A percentile compares a stretch with the other conserved stretches of the same genome.
Conservation (phyloP, 2,888 invertebrate species). For the Tachina lurida region DNA sequence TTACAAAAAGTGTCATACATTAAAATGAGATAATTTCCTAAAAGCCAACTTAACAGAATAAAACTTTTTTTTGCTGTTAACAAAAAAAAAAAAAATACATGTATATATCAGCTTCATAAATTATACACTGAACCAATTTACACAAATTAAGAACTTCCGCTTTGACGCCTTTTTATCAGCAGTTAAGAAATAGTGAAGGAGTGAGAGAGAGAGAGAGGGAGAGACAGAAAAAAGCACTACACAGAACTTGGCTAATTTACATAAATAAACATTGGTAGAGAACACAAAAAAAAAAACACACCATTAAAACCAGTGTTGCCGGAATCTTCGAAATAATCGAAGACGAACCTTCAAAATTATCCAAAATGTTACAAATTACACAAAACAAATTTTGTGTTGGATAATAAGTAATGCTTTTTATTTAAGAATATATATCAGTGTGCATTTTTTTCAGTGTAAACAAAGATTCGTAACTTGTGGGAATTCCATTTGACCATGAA, state of each 20-base stretch:
- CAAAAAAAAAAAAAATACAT: neutral
- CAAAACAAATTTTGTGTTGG: too few relatives aligned
- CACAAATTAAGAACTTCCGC: slow-evolving; percentile 72
- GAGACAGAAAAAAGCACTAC: neutral
- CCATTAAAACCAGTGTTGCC: slow-evolving; percentile 56
- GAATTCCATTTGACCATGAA: too few relatives aligned
- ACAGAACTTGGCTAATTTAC: slow-evolving; percentile 66
- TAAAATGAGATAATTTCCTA: slow-evolving; percentile 40
- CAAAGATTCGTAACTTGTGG: too few relatives aligned
- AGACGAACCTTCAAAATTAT: too few relatives aligned
- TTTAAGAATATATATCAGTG: too few relatives aligned
- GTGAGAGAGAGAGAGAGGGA: neutral
- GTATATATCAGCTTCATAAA: slow-evolving; percentile 63
- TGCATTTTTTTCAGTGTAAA: too few relatives aligned
- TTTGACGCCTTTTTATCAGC: slow-evolving; percentile 69
- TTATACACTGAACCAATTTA: slow-evolving; percentile 69
- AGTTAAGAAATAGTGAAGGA: neutral
- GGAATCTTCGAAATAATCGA: too few relatives aligned
- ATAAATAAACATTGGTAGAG: slow-evolving; percentile 59
- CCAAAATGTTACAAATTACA: too few relatives aligned
- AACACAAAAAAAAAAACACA: slow-evolving; percentile 46
- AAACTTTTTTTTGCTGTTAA: slow-evolving; percentile 29
- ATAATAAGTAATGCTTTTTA: too few relatives aligned
- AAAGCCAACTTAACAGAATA: slow-evolving; percentile 31
- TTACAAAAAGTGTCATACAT: slow-evolving; percentile 60